Evolutionary conservation across 2,888 invertebrate species (phyloP).

Genomic region (Epinotia ramella): DNA sequence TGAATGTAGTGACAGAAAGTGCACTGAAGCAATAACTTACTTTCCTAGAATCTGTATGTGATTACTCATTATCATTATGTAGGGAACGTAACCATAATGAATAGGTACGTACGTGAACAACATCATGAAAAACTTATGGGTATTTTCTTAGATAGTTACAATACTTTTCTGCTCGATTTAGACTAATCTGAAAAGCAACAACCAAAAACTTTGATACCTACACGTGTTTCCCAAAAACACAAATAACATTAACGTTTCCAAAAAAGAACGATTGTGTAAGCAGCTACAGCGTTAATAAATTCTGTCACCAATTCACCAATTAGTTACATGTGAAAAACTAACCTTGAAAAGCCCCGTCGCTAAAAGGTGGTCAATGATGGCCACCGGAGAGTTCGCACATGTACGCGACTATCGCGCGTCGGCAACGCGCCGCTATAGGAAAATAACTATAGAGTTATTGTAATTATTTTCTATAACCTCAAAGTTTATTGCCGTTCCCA

Average conservation of each 20-base stretch:
- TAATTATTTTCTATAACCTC: neutral
- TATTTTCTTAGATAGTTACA: too few relatives aligned
- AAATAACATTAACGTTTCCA: neutral
- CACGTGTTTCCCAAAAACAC: neutral
- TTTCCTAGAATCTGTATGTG: too few relatives aligned
- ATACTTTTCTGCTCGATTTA: neutral
- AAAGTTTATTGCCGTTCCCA: neutral
- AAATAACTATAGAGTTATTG: constrained; percentile 1
- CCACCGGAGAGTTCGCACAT: constrained; percentile 9
- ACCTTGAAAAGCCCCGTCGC: constrained; percentile 18
- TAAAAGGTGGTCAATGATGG: constrained; percentile 34
- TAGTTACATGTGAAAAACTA: constrained; percentile 36
- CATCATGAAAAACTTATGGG: neutral
- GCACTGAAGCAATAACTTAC: too few relatives aligned
- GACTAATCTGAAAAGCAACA: too few relatives aligned
- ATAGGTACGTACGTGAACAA: neutral
- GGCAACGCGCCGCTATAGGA: constrained; percentile 2
- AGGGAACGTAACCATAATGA: neutral
- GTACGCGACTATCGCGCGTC: constrained; percentile 4
- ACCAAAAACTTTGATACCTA: too few relatives aligned
- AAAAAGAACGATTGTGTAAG: constrained; percentile 8
- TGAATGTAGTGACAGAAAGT: neutral
- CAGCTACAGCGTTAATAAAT: constrained; percentile 16
- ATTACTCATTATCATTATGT: neutral
- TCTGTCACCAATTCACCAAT: constrained; percentile 33